Evolutionary conservation across 2,797 vertebrate genomes (phyloP), one percentile per base, ranked within the genome.

Genomic region (Euthynnus affinis): DNA sequence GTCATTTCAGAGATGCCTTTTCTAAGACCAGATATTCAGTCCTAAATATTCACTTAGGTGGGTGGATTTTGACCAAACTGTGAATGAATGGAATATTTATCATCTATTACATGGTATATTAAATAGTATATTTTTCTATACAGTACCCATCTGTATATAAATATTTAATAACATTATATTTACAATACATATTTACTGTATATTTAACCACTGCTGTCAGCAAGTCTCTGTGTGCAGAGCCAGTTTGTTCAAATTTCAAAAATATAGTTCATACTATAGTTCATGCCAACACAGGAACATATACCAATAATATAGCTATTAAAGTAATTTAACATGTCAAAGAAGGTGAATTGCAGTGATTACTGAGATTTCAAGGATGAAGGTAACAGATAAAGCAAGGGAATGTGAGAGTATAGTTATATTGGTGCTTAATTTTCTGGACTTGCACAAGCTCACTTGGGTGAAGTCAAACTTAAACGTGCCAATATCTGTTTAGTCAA

Each of bases 291-390:
- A 27, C 48, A 23, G 18, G 56, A 56, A 69, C 17, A 62, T 55
- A 60, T 25, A 48, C 6, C 15, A 32, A 63, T 37, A 61, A 15
- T 6, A 13, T 7, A 40, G 32, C 6, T 40, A 37, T 62, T 17
- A 52, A 73, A 62, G 23, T 23, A 12, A 17, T 57, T 27, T 49
- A 53, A 57, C 12, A 29, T 64, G 40, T 49, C 40, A 46, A 71
- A 70, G 5, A 29, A 48, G 32, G 27, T 32, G 3, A 9, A 22
- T 18, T 25, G 42, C 51, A 63, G 32, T 48, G 49, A 42, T 20
- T 1, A 12, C 7, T 42, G 9, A 46, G 42, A 57, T 60, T 68
- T 67, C 23, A 57, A 58, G 48, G 18, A 53, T 40, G 73, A 34
- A 72, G 7, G 8, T 9, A 64, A 71, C 32, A 64, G 14, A 53